These are phyloP conservation scores for Embidobia sp. DNA, from an alignment of 2,888 invertebrate species.

Conservation along the genomic window DNA sequence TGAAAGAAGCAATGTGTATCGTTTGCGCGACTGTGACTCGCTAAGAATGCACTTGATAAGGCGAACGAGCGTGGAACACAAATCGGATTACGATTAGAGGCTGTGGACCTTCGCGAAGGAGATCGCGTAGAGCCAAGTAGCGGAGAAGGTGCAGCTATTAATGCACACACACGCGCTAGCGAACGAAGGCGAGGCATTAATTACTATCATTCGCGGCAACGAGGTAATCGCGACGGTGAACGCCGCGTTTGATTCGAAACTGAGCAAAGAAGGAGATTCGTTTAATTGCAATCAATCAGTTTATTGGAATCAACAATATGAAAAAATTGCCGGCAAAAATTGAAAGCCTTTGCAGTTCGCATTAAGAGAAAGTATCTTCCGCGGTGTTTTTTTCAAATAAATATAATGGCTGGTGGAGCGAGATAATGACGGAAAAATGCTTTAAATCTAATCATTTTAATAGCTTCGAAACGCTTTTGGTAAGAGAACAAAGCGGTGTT, in stretches of 20 bases:
- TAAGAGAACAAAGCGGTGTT: too few relatives aligned
- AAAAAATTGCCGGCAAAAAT: too few relatives aligned
- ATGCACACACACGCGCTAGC: constrained; percentile 8
- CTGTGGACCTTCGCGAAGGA: constrained; percentile 49
- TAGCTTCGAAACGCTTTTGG: too few relatives aligned
- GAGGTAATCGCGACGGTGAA: constrained; percentile 33
- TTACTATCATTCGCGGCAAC: constrained; percentile 32
- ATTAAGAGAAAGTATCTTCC: too few relatives aligned
- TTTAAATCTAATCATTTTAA: too few relatives aligned
- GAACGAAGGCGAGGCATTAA: constrained; percentile 31
- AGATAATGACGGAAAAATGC: too few relatives aligned
- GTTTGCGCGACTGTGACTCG: constrained; percentile 34
- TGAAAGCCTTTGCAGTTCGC: too few relatives aligned
- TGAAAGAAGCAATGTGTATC: constrained; percentile 18
- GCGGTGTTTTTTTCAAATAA: too few relatives aligned
- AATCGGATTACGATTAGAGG: constrained; percentile 56
- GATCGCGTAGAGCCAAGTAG: constrained; percentile 25
- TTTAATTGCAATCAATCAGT: background rate
- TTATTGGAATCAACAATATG: too few relatives aligned
- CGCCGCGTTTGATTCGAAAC: background rate
- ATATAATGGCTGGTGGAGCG: too few relatives aligned
- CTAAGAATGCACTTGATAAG: constrained; percentile 54
- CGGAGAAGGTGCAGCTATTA: constrained; percentile 47
- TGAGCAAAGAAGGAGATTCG: background rate
- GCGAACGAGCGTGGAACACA: constrained; percentile 28